phyloP scores from a whole-genome alignment of 1,140 invertebrate species.

The Drosophila cardini region DNA sequence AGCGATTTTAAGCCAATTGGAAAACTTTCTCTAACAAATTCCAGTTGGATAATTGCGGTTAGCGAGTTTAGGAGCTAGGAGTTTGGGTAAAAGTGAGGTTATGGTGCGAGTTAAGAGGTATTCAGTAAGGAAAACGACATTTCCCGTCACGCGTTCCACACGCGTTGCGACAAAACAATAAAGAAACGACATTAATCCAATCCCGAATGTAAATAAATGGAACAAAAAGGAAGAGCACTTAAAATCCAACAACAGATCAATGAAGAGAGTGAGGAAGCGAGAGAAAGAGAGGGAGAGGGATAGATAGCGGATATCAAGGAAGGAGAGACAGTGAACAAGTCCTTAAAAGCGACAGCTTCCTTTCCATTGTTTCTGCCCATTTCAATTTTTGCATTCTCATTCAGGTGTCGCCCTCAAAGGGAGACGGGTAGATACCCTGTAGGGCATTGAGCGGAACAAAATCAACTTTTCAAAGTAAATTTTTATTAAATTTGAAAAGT shows the following conservation, averaged over 20 bases:
- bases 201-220: slow-evolving; percentile 58
- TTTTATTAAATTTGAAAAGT: not conserved
- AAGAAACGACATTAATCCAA: slow-evolving; percentile 49
- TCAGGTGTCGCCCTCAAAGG: slow-evolving; percentile 68
- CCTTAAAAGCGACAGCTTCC: slow-evolving; percentile 77
- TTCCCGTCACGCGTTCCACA: slow-evolving; percentile 56
- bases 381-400: slow-evolving; percentile 50
- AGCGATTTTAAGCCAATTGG: too few species aligned
- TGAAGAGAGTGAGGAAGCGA: not conserved
- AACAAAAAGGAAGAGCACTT: slow-evolving; percentile 51
- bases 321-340: slow-evolving; percentile 26
- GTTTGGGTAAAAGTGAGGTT: slow-evolving; percentile 18
- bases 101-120: not conserved
- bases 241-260: slow-evolving; percentile 10
- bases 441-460: too few species aligned
- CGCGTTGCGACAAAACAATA: slow-evolving; percentile 42
- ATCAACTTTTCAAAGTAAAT: too few species aligned
- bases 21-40: not conserved
- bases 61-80: too few species aligned
- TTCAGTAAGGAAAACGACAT: not conserved
- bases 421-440: slow-evolving; percentile 4
- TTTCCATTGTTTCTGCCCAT: slow-evolving; percentile 53
- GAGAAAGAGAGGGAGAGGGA: not conserved
- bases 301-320: slow-evolving; percentile 2
- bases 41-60: slow-evolving; percentile 16